Evolutionary conservation across 2,888 invertebrate species (phyloP).

Genomic region (Ichneumon xanthorius): DNA sequence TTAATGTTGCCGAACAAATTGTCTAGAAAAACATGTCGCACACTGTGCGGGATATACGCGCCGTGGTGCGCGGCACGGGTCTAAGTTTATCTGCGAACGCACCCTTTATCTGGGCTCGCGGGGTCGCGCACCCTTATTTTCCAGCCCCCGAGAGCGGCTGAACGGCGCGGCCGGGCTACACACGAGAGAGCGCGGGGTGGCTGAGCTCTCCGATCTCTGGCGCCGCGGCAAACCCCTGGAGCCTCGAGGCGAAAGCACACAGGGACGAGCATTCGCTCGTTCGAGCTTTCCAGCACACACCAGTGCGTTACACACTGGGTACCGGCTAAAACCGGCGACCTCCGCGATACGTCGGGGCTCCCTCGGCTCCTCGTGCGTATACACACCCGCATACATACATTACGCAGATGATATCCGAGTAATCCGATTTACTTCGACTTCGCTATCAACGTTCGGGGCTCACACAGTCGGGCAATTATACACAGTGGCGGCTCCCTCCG

Average conservation of each 20-base stretch:
- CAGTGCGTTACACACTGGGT: constrained; percentile 68
- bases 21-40: constrained; percentile 86
- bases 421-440: constrained; percentile 85
- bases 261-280: constrained; percentile 18
- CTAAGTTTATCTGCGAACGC: constrained; percentile 66
- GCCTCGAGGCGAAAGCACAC: constrained; percentile 42
- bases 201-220: constrained; percentile 55
- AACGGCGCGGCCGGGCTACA: constrained; percentile 65
- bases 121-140: constrained; percentile 80
- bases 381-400: constrained; percentile 79
- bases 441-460: constrained; percentile 83
- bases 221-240: constrained; percentile 57
- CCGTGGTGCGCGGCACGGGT: constrained; percentile 71
- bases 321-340: constrained; percentile 15
- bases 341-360: constrained; percentile 31
- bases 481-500: constrained; percentile 55
- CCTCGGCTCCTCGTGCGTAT: constrained; percentile 55
- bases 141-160: constrained; percentile 72
- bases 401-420: constrained; percentile 84
- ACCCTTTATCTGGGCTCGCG: constrained; percentile 82
- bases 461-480: constrained; percentile 83
- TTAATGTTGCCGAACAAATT: constrained; percentile 86
- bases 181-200: constrained; percentile 63
- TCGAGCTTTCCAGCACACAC: constrained; percentile 69
- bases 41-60: constrained; percentile 69